These are phyloP conservation scores for Glossophaga mutica DNA, from an alignment of 2,797 vertebrate species.

Conservation along the genomic window DNA sequence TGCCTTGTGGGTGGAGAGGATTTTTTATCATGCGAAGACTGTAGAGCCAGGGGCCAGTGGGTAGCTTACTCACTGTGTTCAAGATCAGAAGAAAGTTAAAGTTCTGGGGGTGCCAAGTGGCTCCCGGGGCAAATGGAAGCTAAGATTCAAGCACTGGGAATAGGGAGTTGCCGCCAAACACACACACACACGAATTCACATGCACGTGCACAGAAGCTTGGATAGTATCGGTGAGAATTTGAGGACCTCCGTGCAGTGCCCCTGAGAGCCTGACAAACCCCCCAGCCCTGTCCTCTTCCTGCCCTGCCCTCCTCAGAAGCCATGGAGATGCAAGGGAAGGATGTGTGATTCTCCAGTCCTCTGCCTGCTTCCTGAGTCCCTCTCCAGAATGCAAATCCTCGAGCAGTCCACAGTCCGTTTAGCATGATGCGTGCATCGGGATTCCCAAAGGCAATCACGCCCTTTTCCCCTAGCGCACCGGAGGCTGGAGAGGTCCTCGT, in stretches of 20 bases:
- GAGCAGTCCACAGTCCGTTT: not conserved
- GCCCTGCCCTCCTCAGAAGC: not conserved
- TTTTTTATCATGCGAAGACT: not conserved
- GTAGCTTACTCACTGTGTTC: not conserved
- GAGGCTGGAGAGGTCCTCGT: not conserved
- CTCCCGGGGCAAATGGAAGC: not conserved
- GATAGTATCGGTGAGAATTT: not conserved
- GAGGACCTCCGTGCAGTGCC: not conserved
- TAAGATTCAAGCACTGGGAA: not conserved
- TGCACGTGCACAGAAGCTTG: not conserved
- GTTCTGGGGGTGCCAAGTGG: not conserved
- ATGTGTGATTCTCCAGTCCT: not conserved
- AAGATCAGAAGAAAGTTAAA: not conserved
- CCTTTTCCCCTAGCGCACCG: fast-evolving
- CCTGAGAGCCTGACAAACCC: fast-evolving
- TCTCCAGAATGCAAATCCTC: not conserved
- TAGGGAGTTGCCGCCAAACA: not conserved
- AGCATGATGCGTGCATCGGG: not conserved
- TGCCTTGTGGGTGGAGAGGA: not conserved
- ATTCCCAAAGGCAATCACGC: not conserved
- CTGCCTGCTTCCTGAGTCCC: not conserved
- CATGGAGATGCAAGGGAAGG: not conserved
- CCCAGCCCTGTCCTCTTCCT: not conserved
- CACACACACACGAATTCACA: fast-evolving
- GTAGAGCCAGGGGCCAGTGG: not conserved